Conservation (phyloP, 2,797 vertebrate species). For the Lepus oiostolus region DNA sequence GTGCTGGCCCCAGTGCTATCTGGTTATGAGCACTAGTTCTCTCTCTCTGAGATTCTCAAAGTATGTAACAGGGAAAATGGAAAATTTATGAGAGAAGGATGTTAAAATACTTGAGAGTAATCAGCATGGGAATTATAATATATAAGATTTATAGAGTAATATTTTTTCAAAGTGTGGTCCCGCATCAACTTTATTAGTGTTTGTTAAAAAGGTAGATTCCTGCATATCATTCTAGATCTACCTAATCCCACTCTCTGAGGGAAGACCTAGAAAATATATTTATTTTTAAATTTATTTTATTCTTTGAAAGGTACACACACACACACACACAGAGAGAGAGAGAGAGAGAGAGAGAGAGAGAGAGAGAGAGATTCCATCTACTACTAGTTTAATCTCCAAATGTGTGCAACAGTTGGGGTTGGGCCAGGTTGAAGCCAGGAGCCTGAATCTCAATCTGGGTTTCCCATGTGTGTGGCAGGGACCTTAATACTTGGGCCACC, state of each 20-base stretch:
- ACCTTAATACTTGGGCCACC: too few relatives aligned
- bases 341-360: too few relatives aligned
- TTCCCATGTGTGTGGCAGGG: too few relatives aligned
- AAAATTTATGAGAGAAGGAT: neutral
- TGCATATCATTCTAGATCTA: neutral
- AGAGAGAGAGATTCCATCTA: too few relatives aligned
- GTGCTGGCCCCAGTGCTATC: neutral
- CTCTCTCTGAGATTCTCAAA: neutral
- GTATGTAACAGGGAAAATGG: neutral
- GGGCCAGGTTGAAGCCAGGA: too few relatives aligned
- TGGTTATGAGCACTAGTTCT: neutral
- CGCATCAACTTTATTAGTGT: neutral
- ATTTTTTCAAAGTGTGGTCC: neutral
- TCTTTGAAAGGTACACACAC: too few relatives aligned
- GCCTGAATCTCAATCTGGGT: too few relatives aligned
- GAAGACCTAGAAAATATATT: neutral
- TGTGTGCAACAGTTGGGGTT: too few relatives aligned
- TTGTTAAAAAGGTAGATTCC: neutral
- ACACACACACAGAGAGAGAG: too few relatives aligned
- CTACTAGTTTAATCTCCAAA: too few relatives aligned
- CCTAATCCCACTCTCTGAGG: conserved; percentile 3
- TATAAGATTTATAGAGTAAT: neutral
- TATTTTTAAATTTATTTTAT: too few relatives aligned
- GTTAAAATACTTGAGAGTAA: conserved; percentile 35
- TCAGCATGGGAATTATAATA: neutral